Evolutionary conservation across 2,888 invertebrate genomes (phyloP), one percentile per base, ranked within the genome.

Genomic region (Orthosia incerta): DNA sequence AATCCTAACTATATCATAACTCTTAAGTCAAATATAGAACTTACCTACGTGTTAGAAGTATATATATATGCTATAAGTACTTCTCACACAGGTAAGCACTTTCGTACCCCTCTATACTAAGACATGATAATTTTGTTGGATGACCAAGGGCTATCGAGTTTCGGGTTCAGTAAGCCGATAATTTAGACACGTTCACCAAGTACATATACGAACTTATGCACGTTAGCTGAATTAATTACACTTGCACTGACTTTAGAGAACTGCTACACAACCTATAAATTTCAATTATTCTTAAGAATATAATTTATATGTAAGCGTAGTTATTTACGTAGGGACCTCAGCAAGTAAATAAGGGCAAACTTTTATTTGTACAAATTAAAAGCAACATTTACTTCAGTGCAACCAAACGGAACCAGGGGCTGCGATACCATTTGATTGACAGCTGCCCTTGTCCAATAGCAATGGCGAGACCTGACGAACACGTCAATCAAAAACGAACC

Each of bases 401-500:
- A 91, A 76, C 90, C 88, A 89, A 84, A 93, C 92, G 90, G 90
- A 93, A 95, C 94, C 91, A 93, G 95, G 96, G 96, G 96, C 89
- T 88, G 90, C 88, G 88, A 85, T 85, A 85, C 83, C 82, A 86
- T 97, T 97, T 98, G 98, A 98, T 98, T 98, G 98, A 98, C 98
- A 98, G 97, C 97, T 94, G 97, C 97, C 97, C 97, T 97, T 97
- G 97, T 96, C 98, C 98, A 98, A 98, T 98, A 97, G 97, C 97
- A 97, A 97, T 97, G 96, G 97, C 96, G 97, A 97, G 97, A 97
- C 97, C 97, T 97, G 97, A 97, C 97, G 97, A 97, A 96, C 97
- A 97, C 97, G 98, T 98, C 98, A 97, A 97, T 98, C 97, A 97
- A 93, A 90, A 92, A 71, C 55, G 64, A 84, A 88, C 90, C 89